phyloP scores from a whole-genome alignment of 2,113 vertebrate species.

The Sapayoa aenigma region DNA sequence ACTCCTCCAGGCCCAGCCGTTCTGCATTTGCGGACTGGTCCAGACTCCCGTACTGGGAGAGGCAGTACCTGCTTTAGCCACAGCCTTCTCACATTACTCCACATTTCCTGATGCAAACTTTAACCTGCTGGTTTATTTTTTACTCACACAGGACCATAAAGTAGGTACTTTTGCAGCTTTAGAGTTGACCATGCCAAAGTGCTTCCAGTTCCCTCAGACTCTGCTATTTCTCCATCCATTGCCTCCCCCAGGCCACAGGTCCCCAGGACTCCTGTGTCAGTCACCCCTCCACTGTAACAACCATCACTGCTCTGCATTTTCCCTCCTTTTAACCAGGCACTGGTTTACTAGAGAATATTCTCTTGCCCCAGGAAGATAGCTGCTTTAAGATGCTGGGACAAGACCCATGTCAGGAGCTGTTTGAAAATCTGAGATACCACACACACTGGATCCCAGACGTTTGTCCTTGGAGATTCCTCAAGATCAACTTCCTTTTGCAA shows the following conservation, averaged over 20 bases:
- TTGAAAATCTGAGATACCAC: not conserved
- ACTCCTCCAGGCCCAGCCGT: not conserved
- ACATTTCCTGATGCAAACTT: not conserved
- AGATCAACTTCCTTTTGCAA: not conserved
- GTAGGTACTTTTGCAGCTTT: not conserved
- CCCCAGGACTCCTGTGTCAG: not conserved
- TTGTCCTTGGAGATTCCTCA: not conserved
- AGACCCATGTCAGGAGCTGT: not conserved
- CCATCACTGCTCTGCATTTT: not conserved
- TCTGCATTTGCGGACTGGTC: not conserved
- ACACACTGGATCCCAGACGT: not conserved
- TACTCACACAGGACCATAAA: no score
- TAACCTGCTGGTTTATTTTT: not conserved
- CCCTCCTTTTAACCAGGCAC: not conserved
- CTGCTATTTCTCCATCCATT: not conserved
- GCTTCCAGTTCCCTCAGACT: not conserved
- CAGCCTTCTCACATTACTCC: not conserved
- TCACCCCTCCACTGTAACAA: not conserved
- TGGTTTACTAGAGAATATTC: not conserved
- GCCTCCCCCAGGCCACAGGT: not conserved
- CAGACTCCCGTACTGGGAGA: not conserved
- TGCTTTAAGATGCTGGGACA: not conserved
- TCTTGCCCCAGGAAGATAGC: not conserved
- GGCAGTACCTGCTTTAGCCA: not conserved
- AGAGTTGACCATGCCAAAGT: not conserved